Percentiles rank a stretch among this genome's conserved stretches.
phyloP scores from a whole-genome alignment of 2,113 vertebrate species.

The Bos indicus region DNA sequence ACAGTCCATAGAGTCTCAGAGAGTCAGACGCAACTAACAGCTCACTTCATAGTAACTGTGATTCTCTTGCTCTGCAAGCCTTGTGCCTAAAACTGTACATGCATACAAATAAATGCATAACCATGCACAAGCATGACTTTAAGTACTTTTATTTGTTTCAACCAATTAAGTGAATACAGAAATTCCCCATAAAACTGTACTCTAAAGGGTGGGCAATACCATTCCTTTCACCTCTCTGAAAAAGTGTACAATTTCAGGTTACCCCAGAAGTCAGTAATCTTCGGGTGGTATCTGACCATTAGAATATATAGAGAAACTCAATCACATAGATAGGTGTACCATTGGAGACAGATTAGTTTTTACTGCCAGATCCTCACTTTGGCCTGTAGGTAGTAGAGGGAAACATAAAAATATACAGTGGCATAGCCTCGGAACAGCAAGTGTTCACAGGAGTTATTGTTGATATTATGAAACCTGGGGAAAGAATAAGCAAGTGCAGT shows the following conservation, averaged over 20 bases:
- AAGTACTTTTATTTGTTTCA: not conserved
- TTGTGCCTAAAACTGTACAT: not conserved
- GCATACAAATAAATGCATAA: not conserved
- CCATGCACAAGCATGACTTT: not conserved
- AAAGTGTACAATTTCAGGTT: not conserved
- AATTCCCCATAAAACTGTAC: not conserved
- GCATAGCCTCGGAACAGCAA: not conserved
- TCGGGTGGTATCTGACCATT: not conserved
- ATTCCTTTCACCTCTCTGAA: not conserved
- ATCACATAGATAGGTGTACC: not conserved
- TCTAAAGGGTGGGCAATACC: not conserved
- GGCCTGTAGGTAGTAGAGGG: not conserved
- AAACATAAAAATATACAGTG: not conserved
- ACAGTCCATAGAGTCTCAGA: not conserved
- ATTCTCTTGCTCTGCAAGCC: not conserved
- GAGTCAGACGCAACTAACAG: not conserved
- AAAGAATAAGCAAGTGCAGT: not conserved
- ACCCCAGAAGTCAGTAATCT: not conserved
- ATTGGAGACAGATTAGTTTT: not conserved
- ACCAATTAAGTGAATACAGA: not conserved
- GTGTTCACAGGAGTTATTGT: not conserved
- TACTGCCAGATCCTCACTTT: not conserved
- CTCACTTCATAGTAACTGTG: not conserved
- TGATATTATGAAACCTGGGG: not conserved
- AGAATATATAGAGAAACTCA: not conserved